These are phyloP conservation scores for Archocentrus centrarchus DNA, from an alignment of 2,113 vertebrate genomes.

Conservation along the genomic window DNA sequence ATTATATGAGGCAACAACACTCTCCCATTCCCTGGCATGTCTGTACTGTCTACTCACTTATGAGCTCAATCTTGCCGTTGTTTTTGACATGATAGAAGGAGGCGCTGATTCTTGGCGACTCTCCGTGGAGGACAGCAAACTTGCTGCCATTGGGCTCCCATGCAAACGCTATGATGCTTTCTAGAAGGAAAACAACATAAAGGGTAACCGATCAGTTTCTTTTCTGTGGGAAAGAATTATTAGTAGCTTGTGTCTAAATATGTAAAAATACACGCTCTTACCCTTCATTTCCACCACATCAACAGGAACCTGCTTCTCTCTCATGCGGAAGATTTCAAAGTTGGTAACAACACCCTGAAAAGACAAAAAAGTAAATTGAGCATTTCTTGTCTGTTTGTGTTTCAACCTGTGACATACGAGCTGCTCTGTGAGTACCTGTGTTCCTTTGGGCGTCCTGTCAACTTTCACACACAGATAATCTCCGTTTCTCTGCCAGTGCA, in stretches of 20 bases:
- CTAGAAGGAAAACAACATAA: constrained; percentile 69
- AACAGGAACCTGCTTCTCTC: constrained; percentile 98
- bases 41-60: constrained; percentile 84
- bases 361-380: neutral
- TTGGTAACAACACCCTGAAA: constrained; percentile 96
- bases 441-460: constrained; percentile 95
- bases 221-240: neutral
- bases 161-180: constrained; percentile 97
- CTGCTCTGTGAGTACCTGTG: constrained; percentile 81
- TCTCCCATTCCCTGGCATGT: neutral
- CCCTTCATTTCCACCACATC: constrained; percentile 99
- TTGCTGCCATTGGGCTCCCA: constrained; percentile 99
- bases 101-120: constrained; percentile 91
- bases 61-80: constrained; percentile 97
- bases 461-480: constrained; percentile 98
- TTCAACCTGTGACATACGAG: neutral
- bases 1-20: neutral
- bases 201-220: neutral
- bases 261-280: constrained; percentile 51
- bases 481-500: constrained; percentile 98
- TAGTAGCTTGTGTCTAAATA: neutral
- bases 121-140: constrained; percentile 96
- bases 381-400: neutral
- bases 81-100: constrained; percentile 98
- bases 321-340: constrained; percentile 99